Evolutionary conservation across 1,140 invertebrate species (phyloP), one percentile per base, ranked within the genome.

Genomic region (Limonius californicus): DNA sequence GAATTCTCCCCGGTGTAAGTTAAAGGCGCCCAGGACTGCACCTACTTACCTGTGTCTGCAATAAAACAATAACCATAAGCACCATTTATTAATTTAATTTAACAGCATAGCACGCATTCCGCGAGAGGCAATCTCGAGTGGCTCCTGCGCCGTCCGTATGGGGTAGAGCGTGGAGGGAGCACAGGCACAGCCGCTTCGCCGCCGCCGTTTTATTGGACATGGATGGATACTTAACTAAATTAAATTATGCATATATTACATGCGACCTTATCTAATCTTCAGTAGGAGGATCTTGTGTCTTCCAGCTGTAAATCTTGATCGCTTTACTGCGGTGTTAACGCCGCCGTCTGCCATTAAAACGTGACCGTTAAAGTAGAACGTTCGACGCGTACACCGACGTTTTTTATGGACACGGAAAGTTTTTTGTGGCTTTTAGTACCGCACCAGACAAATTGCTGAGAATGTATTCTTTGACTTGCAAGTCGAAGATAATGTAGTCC

Each of bases 171-270:
- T 2, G n/a, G n/a, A 39, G 2, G 35, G 2, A 39, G n/a, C 7
- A 39, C 11, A 39, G n/a, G 35, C 35, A 39, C 35, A 39, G 35
- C 35, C n/a, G n/a, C n/a, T n/a, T n/a, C n/a, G n/a, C n/a, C 35
- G n/a, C n/a, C n/a, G 35, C 35, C 35, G 35, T 39, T 39, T 39
- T 39, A 39, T 39, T 39, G 35, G 35, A 39, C 35, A 39, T 39
- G 35, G 35, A 39, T 39, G 35, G 35, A 39, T 39, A 39, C 35
- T 39, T 39, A 39, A 39, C 35, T 39, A 39, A 39, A 39, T 39
- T 39, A 39, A 39, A 39, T 39, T 39, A 39, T 39, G 35, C 35
- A 39, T 39, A 39, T 39, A 39, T 39, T 39, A 39, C 35, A 27
- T 39, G n/a, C 35, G 35, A 39, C 35, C n/a, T 39, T 39, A 39